A percentile compares a stretch with the other conserved stretches of the same genome.
Conservation (phyloP, 2,888 invertebrate genomes). For the Campaea margaritaria region DNA sequence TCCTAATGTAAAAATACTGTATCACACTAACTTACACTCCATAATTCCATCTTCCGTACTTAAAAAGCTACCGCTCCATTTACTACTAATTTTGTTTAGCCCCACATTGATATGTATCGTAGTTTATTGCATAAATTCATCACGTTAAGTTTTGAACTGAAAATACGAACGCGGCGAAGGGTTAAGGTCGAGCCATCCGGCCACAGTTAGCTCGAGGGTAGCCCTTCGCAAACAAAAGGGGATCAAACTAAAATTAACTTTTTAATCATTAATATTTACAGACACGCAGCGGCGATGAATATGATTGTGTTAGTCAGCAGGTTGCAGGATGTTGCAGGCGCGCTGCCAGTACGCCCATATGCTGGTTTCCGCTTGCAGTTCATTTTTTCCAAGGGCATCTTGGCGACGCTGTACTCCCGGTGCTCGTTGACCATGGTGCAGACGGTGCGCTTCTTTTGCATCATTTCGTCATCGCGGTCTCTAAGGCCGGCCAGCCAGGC, state of each 20-base stretch:
- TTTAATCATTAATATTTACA: no score
- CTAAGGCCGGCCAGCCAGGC: slow-evolving; percentile 91
- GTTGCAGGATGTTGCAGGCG: slow-evolving; percentile 50
- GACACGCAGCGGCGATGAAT: slow-evolving; percentile 64
- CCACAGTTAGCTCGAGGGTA: slow-evolving; percentile 75
- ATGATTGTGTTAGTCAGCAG: slow-evolving; percentile 61
- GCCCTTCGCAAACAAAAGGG: slow-evolving; percentile 64
- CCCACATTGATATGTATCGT: slow-evolving; percentile 84
- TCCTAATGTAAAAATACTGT: slow-evolving; percentile 76
- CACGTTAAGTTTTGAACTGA: slow-evolving; percentile 63
- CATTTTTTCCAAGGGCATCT: slow-evolving; percentile 93
- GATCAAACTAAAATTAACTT: slow-evolving; percentile 51
- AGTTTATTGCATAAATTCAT: slow-evolving; percentile 80
- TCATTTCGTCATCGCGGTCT: slow-evolving; percentile 94
- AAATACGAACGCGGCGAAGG: slow-evolving; percentile 59
- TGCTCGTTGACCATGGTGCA: slow-evolving; percentile 93
- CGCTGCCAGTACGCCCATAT: slow-evolving; percentile 68
- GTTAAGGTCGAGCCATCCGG: slow-evolving; percentile 71
- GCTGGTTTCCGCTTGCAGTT: slow-evolving; percentile 90
- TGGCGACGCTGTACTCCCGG: slow-evolving; percentile 92
- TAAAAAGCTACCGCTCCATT: slow-evolving; percentile 79
- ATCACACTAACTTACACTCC: slow-evolving; percentile 70
- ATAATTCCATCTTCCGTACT: slow-evolving; percentile 59
- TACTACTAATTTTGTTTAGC: slow-evolving; percentile 68
- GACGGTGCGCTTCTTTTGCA: slow-evolving; percentile 93